Evolutionary conservation across 2,113 vertebrate species (phyloP).

Genomic region (Leptobrachium ailaonicum): DNA sequence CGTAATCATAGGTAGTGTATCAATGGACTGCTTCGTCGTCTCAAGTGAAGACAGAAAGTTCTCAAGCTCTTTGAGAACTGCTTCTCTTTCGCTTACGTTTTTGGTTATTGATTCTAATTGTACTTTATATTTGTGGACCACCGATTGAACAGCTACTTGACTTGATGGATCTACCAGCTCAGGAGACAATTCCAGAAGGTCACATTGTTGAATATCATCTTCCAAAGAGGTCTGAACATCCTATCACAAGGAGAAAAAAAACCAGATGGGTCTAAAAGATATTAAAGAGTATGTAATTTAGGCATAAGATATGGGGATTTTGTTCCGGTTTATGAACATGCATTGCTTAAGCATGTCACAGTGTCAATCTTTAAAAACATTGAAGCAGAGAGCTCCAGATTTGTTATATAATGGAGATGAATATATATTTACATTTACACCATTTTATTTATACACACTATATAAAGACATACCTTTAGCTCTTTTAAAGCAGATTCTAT

Average conservation of each 20-base stretch:
- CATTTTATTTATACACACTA: too few relatives aligned
- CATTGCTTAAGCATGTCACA: too few relatives aligned
- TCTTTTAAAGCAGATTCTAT: conserved; percentile 59
- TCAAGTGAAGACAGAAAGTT: conserved; percentile 79
- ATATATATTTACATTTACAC: too few relatives aligned
- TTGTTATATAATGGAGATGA: too few relatives aligned
- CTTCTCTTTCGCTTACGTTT: conserved; percentile 72
- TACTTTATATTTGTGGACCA: conserved; percentile 66
- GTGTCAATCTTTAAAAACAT: too few relatives aligned
- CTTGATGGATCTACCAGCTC: conserved; percentile 62
- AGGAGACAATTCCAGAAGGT: conserved; percentile 59
- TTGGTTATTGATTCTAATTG: conserved; percentile 74
- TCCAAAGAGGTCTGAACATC: conserved; percentile 57
- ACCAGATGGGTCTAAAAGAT: too few relatives aligned
- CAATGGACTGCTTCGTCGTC: conserved; percentile 65
- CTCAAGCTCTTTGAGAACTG: conserved; percentile 75
- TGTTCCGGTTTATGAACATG: too few relatives aligned
- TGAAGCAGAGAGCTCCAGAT: too few relatives aligned
- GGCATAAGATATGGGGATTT: too few relatives aligned
- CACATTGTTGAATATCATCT: conserved; percentile 74
- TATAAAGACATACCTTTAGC: conserved; percentile 59
- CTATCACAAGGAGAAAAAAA: conserved; percentile 56
- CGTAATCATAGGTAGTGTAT: conserved; percentile 49
- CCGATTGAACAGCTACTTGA: conserved; percentile 53
- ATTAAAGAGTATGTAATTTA: too few relatives aligned